phyloP scores from a whole-genome alignment of 2,888 invertebrate species.

The Drosophila subquinaria region DNA sequence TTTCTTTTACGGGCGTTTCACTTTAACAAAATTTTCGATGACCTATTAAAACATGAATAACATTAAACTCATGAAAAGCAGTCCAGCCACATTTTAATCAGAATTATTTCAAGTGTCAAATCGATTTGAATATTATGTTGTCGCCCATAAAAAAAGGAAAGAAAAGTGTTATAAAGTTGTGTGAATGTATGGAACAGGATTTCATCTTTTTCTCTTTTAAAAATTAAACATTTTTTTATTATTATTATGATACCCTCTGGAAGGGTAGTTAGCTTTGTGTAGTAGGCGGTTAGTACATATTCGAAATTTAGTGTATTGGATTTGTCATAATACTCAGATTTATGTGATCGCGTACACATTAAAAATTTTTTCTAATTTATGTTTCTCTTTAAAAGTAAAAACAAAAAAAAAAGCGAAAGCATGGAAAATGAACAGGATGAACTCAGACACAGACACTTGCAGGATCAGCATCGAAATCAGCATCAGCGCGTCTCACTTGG shows the following conservation, averaged over 20 bases:
- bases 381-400: constrained; percentile 59
- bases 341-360: constrained; percentile 59
- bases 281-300: constrained; percentile 33
- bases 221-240: neutral
- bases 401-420: constrained; percentile 53
- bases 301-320: constrained; percentile 15
- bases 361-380: constrained; percentile 56
- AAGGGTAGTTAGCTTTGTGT: neutral
- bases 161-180: neutral
- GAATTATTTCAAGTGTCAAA: neutral
- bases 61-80: neutral
- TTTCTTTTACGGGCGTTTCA: neutral
- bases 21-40: neutral
- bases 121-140: neutral
- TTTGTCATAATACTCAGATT: constrained; percentile 49
- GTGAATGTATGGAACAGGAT: neutral
- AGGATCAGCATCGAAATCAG: constrained; percentile 44
- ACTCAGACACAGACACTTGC: constrained; percentile 75
- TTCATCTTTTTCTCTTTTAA: neutral
- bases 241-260: neutral
- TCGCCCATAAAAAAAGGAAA: neutral
- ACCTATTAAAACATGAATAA: neutral
- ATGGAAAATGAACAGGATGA: constrained; percentile 84
- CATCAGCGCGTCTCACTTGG: constrained; percentile 52
- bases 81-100: neutral